phyloP scores from a whole-genome alignment of 1,140 invertebrate genomes.

The Temnothorax nylanderi region DNA sequence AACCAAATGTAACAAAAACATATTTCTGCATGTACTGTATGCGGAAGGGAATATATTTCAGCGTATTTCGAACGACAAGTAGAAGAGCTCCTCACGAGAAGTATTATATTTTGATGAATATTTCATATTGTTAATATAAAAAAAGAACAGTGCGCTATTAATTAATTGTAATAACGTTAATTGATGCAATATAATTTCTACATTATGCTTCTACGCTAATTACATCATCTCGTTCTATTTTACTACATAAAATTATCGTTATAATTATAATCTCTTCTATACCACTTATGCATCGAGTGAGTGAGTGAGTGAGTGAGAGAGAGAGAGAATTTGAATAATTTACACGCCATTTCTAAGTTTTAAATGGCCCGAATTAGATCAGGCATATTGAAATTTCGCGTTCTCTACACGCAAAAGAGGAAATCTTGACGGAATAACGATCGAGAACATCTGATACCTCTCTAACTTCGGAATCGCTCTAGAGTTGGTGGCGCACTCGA shows the following conservation, averaged over 20 bases:
- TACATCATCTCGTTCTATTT: constrained; percentile 21
- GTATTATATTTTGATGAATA: background rate
- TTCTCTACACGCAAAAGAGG: constrained; percentile 13
- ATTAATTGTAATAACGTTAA: constrained; percentile 40
- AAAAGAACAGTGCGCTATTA: background rate
- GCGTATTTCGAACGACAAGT: background rate
- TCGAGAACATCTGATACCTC: constrained; percentile 44
- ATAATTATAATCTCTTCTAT: constrained; percentile 26
- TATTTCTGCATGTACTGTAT: background rate
- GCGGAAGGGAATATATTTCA: constrained; percentile 13
- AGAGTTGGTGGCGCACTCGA: constrained; percentile 20
- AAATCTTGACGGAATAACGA: constrained; percentile 56
- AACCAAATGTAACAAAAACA: constrained; percentile 36
- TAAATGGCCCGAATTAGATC: constrained; percentile 15
- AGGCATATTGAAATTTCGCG: background rate
- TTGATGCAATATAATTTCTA: constrained; percentile 28
- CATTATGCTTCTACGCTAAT: constrained; percentile 25
- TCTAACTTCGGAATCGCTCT: constrained; percentile 19
- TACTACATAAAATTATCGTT: constrained; percentile 30
- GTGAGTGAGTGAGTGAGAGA: too few relatives aligned
- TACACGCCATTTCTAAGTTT: background rate
- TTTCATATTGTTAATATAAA: background rate
- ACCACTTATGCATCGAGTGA: background rate
- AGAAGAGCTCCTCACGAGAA: background rate
- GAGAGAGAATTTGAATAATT: constrained; percentile 36